These are phyloP conservation scores for Spisula subtruncata DNA, from an alignment of 2,888 invertebrate species.

Conservation along the genomic window DNA sequence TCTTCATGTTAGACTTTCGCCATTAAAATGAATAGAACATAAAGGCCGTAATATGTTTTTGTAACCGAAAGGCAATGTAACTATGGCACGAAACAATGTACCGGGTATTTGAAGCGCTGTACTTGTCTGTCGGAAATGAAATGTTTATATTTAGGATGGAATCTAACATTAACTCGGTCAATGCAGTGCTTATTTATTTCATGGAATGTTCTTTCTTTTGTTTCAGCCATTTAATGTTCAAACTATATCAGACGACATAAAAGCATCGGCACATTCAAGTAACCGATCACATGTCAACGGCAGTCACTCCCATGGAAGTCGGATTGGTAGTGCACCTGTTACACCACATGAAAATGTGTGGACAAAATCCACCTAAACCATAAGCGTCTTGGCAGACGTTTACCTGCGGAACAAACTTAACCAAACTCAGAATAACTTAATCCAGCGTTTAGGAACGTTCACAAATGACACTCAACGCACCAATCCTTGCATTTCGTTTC, in stretches of 20 bases:
- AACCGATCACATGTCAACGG: conserved; percentile 44
- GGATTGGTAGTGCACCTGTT: conserved; percentile 36
- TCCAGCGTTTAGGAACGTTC: too few species aligned
- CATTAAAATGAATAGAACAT: too few species aligned
- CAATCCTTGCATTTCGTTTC: too few species aligned
- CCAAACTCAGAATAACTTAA: too few species aligned
- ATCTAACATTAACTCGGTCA: background rate
- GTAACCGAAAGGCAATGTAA: too few species aligned
- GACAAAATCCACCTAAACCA: too few species aligned
- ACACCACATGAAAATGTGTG: conserved; percentile 57
- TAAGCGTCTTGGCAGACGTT: too few species aligned
- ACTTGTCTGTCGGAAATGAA: background rate
- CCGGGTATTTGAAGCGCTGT: too few species aligned
- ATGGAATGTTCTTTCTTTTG: background rate
- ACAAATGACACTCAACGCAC: too few species aligned
- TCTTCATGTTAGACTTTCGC: too few species aligned
- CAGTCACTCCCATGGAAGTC: conserved; percentile 15
- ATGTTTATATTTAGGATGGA: background rate
- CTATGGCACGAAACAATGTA: background rate
- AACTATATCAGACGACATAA: conserved; percentile 55
- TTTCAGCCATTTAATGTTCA: conserved; percentile 43
- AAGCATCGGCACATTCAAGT: conserved; percentile 40
- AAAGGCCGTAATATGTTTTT: too few species aligned
- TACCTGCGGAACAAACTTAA: too few species aligned
- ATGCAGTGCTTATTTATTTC: background rate